phyloP scores from a whole-genome alignment of 2,888 invertebrate species.

The Marasmarcha lunaedactyla region DNA sequence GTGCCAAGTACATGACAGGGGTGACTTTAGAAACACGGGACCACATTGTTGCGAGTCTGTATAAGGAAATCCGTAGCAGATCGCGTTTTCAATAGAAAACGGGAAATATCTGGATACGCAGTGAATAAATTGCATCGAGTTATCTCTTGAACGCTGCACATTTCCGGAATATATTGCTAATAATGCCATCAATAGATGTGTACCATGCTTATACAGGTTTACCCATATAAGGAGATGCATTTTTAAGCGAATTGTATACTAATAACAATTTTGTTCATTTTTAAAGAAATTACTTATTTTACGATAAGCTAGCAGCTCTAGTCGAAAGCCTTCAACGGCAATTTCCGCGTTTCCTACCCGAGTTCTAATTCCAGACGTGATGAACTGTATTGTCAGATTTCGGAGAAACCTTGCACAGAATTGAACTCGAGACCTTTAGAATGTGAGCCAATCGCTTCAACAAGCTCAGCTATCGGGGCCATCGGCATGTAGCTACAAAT shows the following conservation, averaged over 20 bases:
- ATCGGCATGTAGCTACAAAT: slow-evolving; percentile 40
- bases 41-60: background rate
- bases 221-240: no score
- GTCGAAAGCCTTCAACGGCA: no score
- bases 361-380: no score
- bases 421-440: slow-evolving; percentile 1
- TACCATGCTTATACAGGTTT: no score
- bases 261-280: no score
- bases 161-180: background rate
- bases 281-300: no score
- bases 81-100: slow-evolving; percentile 1
- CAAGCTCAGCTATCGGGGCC: slow-evolving; percentile 2
- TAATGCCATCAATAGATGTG: no score
- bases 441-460: background rate
- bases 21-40: background rate
- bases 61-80: background rate
- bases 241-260: no score
- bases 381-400: background rate
- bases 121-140: background rate
- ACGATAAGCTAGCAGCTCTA: no score
- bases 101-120: background rate
- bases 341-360: no score
- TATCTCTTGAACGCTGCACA: background rate
- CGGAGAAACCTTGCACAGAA: background rate
- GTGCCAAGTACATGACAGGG: background rate